Evolutionary conservation across 2,797 vertebrate species (phyloP).

Genomic region (Acipenser oxyrinchus): DNA sequence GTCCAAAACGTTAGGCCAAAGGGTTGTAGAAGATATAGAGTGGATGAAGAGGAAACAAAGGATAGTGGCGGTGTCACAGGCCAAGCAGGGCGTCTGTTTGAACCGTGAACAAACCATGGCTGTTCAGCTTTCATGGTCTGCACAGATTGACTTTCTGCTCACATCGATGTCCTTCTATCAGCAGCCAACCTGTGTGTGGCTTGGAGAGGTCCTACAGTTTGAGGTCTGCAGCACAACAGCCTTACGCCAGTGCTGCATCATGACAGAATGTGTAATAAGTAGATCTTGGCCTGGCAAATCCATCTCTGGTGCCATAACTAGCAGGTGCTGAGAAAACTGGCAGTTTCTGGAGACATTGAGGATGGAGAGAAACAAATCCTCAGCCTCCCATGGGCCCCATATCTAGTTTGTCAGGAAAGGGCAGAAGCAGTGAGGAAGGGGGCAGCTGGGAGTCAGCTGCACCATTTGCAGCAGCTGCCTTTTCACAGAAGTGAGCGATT

Average conservation of each 20-base stretch:
- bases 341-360: constrained; percentile 1
- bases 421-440: not conserved
- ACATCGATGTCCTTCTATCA: not conserved
- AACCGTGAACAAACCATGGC: no score
- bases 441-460: constrained; percentile 8
- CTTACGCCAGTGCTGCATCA: not conserved
- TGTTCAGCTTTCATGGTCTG: no score
- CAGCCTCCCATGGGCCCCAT: not conserved
- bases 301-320: constrained; percentile 2
- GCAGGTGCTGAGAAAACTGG: constrained; percentile 19
- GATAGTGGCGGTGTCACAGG: no score
- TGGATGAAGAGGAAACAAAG: no score
- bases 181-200: not conserved
- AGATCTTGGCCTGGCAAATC: not conserved
- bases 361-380: constrained; percentile 2
- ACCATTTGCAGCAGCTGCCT: constrained; percentile 13
- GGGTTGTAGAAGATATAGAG: no score
- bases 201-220: not conserved
- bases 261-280: not conserved
- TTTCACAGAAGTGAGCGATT: constrained; percentile 9
- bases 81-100: no score
- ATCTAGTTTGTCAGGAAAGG: constrained; percentile 1
- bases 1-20: no score
- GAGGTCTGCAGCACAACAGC: not conserved
- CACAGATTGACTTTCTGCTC: no score